Evolutionary conservation across 2,797 vertebrate species (phyloP).

Genomic region (Pseudocheirus occidentalis): DNA sequence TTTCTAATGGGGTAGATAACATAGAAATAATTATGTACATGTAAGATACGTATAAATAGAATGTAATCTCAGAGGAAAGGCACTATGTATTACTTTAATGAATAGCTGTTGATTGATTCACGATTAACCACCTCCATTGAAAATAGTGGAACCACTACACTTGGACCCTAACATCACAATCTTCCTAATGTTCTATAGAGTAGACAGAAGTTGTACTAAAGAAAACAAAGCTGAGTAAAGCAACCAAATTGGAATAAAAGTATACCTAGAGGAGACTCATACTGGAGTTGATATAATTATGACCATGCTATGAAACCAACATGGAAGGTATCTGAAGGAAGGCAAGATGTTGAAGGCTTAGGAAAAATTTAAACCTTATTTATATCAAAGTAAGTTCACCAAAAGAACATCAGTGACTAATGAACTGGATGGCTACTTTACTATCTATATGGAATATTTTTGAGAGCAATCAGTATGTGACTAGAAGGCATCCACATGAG

Average conservation of each 20-base stretch:
- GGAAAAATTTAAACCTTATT: not conserved
- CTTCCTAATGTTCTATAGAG: not conserved
- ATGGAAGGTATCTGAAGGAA: not conserved
- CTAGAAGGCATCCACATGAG: not conserved
- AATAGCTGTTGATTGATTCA: not conserved
- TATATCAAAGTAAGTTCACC: not conserved
- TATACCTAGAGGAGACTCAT: no score
- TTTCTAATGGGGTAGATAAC: not conserved
- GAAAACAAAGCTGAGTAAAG: not conserved
- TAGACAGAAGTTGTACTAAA: not conserved
- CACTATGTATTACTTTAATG: not conserved
- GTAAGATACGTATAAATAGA: not conserved
- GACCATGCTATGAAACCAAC: not conserved
- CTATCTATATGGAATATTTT: not conserved
- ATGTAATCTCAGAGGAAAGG: not conserved
- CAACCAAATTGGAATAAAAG: not conserved
- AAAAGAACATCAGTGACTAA: not conserved
- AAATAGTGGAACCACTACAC: not conserved
- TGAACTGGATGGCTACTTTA: not conserved
- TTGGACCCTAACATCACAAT: not conserved
- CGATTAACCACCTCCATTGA: not conserved
- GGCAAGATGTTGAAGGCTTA: not conserved
- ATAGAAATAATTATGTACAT: not conserved
- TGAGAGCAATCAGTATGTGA: not conserved
- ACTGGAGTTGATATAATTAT: not conserved